Conservation (phyloP, 2,888 invertebrate species). For the Busseola fusca region DNA sequence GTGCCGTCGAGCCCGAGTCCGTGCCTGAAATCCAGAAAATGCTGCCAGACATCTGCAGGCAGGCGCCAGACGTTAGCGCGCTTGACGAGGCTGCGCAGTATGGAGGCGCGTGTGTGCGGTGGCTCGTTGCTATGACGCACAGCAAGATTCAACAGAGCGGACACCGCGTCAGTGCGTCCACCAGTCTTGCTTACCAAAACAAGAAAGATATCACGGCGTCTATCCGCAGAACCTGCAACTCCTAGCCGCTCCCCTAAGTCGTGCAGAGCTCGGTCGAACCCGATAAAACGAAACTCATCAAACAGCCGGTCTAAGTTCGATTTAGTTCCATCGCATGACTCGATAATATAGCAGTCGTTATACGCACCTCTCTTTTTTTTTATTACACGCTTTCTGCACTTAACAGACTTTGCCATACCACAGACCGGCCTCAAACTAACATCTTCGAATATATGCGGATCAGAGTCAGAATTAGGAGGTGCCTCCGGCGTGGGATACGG, state of each 20-base stretch:
- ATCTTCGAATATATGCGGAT: constrained; percentile 55
- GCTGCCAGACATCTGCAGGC: constrained; percentile 70
- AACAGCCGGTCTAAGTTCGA: constrained; percentile 73
- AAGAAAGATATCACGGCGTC: constrained; percentile 76
- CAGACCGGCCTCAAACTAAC: neutral
- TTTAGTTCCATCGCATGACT: constrained; percentile 16
- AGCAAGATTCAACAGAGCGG: constrained; percentile 69
- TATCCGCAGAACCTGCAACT: constrained; percentile 69
- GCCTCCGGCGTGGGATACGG: constrained; percentile 63
- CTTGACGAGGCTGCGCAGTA: constrained; percentile 78
- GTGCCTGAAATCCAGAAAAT: constrained; percentile 70
- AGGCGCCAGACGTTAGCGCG: constrained; percentile 76
- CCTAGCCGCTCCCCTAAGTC: constrained; percentile 71
- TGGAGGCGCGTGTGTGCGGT: constrained; percentile 72
- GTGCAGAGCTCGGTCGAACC: constrained; percentile 72
- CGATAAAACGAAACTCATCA: constrained; percentile 73
- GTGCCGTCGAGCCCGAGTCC: constrained; percentile 77
- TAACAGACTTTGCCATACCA: no score
- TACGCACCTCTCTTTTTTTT: constrained; percentile 21
- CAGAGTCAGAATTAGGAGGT: constrained; percentile 9
- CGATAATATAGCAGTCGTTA: no score
- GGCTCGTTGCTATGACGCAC: constrained; percentile 74
- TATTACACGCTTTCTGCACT: neutral
- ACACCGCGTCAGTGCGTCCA: constrained; percentile 68
- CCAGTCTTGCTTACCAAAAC: constrained; percentile 81